Percentiles rank a stretch among this genome's conserved stretches.
Evolutionary conservation across 2,888 invertebrate genomes (phyloP).

Genomic region (Trachelus iudaicus): DNA sequence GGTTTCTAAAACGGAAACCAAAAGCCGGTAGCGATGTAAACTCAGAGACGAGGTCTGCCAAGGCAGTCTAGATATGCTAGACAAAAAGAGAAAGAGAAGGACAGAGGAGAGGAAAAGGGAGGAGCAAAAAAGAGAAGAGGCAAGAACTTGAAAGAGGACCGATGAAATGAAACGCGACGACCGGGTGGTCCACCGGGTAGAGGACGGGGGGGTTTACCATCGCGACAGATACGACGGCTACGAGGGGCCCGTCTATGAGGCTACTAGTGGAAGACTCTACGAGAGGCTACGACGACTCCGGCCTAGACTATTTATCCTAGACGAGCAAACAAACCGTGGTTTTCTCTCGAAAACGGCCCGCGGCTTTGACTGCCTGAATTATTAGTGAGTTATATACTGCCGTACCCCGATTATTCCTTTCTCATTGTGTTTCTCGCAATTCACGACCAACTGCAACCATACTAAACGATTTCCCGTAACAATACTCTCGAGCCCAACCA

Average conservation of each 20-base stretch:
- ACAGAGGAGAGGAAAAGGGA: conserved; percentile 8
- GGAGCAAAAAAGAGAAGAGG: conserved; percentile 18
- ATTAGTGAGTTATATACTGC: conserved; percentile 42
- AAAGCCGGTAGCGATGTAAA: conserved; percentile 13
- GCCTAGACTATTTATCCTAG: conserved; percentile 44
- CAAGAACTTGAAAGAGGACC: conserved; percentile 44
- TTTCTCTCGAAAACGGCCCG: conserved; percentile 23
- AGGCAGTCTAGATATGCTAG: background rate
- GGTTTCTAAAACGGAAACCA: background rate
- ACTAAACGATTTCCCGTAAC: background rate
- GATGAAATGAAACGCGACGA: conserved; percentile 32
- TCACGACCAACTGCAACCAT: background rate
- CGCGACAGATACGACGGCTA: background rate
- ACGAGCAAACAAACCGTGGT: conserved; percentile 47
- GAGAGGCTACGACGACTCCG: background rate
- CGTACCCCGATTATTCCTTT: conserved; percentile 5
- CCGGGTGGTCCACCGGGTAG: background rate
- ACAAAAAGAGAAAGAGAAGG: background rate
- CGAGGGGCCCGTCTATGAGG: background rate
- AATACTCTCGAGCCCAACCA: background rate
- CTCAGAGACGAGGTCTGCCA: conserved; percentile 12
- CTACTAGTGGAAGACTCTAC: background rate
- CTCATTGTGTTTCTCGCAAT: background rate
- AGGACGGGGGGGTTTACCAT: conserved; percentile 1
- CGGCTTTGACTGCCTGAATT: conserved; percentile 32